Evolutionary conservation across 2,888 invertebrate species (phyloP).

Genomic region (Eupithecia inturbata): DNA sequence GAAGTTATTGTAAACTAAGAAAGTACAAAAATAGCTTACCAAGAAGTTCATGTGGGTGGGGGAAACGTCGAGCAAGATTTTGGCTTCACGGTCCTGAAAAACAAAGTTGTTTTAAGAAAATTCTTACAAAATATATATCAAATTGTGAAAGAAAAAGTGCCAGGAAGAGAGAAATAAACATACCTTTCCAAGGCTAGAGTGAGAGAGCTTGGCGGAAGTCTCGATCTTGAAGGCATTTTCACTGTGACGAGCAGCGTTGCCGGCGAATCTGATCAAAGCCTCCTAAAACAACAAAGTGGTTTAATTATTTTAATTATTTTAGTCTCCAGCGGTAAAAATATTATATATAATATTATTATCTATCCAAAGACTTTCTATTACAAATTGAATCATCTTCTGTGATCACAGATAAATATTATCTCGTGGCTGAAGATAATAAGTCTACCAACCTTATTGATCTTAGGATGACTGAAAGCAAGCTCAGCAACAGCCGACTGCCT

Average conservation of each 20-base stretch:
- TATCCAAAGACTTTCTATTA: background rate
- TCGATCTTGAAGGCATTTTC: slow-evolving; percentile 67
- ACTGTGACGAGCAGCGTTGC: slow-evolving; percentile 55
- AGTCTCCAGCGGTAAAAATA: background rate
- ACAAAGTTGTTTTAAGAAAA: slow-evolving; percentile 7
- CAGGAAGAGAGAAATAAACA: slow-evolving; percentile 42
- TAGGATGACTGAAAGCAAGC: slow-evolving; percentile 87
- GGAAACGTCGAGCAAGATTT: slow-evolving; percentile 67
- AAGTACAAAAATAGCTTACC: slow-evolving; percentile 52
- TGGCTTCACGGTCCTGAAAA: slow-evolving; percentile 70
- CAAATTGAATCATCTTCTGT: background rate
- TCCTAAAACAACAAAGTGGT: slow-evolving; percentile 56
- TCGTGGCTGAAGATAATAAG: background rate
- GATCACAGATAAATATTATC: background rate
- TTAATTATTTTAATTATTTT: background rate
- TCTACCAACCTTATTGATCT: slow-evolving; percentile 82
- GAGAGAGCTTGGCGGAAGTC: slow-evolving; percentile 62
- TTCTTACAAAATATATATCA: background rate
- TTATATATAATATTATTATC: too few relatives aligned
- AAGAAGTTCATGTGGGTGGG: slow-evolving; percentile 67
- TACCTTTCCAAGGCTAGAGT: slow-evolving; percentile 69
- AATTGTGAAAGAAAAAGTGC: background rate
- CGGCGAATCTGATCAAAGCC: slow-evolving; percentile 63
- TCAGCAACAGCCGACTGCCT: slow-evolving; percentile 82
- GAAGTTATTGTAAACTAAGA: background rate